phyloP scores from a whole-genome alignment of 2,888 invertebrate genomes.

The Stictocephala bisonia region DNA sequence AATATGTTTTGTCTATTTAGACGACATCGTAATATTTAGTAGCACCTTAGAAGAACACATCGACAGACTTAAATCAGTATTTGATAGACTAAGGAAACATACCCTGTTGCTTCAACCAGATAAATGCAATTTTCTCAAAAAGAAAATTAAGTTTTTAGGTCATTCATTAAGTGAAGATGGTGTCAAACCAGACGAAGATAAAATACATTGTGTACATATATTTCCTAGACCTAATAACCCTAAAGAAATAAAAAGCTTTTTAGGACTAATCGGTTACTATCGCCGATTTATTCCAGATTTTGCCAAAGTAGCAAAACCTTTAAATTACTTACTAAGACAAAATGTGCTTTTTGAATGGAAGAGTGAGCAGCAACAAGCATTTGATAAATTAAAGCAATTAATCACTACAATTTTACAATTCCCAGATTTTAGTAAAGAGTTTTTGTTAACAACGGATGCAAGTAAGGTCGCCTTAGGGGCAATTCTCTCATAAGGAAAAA shows the following conservation, averaged over 20 bases:
- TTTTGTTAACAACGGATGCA: slow-evolving; percentile 20
- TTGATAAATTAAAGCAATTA: slow-evolving; percentile 1
- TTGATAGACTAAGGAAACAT: slow-evolving; percentile 1
- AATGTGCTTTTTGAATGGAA: neutral
- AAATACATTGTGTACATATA: neutral
- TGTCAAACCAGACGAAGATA: slow-evolving; percentile 9
- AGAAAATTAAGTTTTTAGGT: neutral
- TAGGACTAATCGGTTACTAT: slow-evolving; percentile 18
- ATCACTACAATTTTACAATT: slow-evolving; percentile 2
- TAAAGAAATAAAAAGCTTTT: neutral
- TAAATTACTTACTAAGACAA: slow-evolving; percentile 8
- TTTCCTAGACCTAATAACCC: slow-evolving; percentile 7
- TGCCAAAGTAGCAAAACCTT: slow-evolving; percentile 17
- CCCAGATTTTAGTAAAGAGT: slow-evolving; percentile 12
- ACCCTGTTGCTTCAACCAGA: neutral
- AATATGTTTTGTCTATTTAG: slow-evolving; percentile 26
- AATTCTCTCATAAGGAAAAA: neutral
- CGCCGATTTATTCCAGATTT: slow-evolving; percentile 16
- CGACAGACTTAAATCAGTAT: neutral
- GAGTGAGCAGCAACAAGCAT: neutral
- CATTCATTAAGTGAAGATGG: slow-evolving; percentile 14
- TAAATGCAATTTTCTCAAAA: neutral
- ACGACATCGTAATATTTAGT: slow-evolving; percentile 28
- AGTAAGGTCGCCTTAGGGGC: slow-evolving; percentile 19
- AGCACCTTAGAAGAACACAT: slow-evolving; percentile 15